Evolutionary conservation across 2,797 vertebrate genomes (phyloP).

Genomic region (Tauraco hartlaubi): DNA sequence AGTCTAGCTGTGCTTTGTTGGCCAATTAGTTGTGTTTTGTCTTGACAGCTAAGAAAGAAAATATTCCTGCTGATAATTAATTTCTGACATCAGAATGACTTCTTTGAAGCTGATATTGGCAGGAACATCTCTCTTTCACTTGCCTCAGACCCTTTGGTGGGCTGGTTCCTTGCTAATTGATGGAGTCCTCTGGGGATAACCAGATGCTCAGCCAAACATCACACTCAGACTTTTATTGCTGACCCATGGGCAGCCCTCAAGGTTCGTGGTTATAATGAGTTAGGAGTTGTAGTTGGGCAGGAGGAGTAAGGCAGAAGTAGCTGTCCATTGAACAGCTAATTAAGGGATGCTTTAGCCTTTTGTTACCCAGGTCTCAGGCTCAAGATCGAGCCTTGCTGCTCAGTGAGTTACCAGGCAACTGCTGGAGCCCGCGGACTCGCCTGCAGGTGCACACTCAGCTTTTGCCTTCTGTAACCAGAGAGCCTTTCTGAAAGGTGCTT

Average conservation of each 20-base stretch:
- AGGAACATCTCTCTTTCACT: neutral
- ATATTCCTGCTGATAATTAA: neutral
- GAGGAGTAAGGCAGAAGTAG: neutral
- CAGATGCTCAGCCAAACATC: neutral
- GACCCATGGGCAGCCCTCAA: neutral
- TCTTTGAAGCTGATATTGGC: neutral
- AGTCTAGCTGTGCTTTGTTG: neutral
- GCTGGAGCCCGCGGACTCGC: neutral
- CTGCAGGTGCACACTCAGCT: neutral
- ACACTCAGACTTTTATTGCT: neutral
- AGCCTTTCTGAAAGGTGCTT: neutral
- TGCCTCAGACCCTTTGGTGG: neutral
- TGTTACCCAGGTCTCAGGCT: neutral
- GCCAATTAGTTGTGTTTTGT: neutral
- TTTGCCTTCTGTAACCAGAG: neutral
- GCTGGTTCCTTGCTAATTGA: neutral
- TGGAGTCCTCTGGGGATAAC: neutral
- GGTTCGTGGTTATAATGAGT: neutral
- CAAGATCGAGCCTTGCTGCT: neutral
- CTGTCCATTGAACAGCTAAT: neutral
- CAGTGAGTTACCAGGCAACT: constrained; percentile 16
- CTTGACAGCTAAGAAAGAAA: neutral
- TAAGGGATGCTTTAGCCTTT: constrained; percentile 7
- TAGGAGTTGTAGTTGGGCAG: neutral
- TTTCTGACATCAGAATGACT: neutral